phyloP scores from a whole-genome alignment of 2,888 invertebrate genomes.

The Thyatira batis region DNA sequence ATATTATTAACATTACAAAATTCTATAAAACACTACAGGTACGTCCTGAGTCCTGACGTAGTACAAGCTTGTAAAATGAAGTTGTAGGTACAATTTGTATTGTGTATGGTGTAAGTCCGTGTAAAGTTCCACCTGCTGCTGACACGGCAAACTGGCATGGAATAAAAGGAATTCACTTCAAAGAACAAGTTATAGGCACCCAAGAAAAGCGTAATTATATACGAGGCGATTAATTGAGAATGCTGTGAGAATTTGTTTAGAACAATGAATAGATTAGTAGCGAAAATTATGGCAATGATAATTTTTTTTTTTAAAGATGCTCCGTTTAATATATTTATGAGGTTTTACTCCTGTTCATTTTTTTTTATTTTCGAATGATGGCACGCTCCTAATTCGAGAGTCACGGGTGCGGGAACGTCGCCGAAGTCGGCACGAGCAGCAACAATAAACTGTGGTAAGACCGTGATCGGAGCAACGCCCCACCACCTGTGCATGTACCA shows the following conservation, averaged over 20 bases:
- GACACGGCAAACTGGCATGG: slow-evolving; percentile 19
- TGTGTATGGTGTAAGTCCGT: neutral
- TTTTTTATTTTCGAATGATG: no score
- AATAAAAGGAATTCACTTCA: slow-evolving; percentile 22
- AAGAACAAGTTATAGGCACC: slow-evolving; percentile 25
- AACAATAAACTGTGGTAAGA: no score
- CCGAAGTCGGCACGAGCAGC: slow-evolving; percentile 46
- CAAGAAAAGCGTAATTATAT: slow-evolving; percentile 29
- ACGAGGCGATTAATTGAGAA: slow-evolving; percentile 23
- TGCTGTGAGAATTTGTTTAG: slow-evolving; percentile 32
- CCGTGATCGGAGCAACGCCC: slow-evolving; percentile 60
- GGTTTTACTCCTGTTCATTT: no score
- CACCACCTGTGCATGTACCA: slow-evolving; percentile 69
- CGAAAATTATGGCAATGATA: slow-evolving; percentile 27
- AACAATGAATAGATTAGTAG: slow-evolving; percentile 39
- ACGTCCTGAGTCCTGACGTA: no score
- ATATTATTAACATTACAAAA: no score
- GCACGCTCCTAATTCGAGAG: slow-evolving; percentile 53
- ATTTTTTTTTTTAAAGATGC: slow-evolving; percentile 14
- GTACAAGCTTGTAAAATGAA: neutral
- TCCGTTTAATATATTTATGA: no score
- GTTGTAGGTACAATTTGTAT: no score
- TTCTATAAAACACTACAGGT: no score
- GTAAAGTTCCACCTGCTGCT: slow-evolving; percentile 23
- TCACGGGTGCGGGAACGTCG: slow-evolving; percentile 47